A percentile compares a stretch with the other conserved stretches of the same genome.
Evolutionary conservation across 2,797 vertebrate genomes (phyloP).

Genomic region (Brachyalestes nurse): DNA sequence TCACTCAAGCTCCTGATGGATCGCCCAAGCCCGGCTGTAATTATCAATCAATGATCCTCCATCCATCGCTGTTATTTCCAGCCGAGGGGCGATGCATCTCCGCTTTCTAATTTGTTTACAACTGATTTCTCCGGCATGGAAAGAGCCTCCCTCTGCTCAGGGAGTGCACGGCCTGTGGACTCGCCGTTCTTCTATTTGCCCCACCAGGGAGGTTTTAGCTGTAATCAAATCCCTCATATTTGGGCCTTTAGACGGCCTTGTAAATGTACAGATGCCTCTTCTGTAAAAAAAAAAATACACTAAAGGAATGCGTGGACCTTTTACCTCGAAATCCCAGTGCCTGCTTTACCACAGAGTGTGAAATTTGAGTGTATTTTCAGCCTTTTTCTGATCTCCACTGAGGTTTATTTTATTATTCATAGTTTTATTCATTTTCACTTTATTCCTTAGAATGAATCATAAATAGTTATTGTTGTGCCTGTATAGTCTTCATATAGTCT

Average conservation of each 20-base stretch:
- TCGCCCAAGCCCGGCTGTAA: conserved; percentile 41
- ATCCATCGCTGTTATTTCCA: conserved; percentile 49
- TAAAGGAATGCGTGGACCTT: too few species aligned
- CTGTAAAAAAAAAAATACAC: too few species aligned
- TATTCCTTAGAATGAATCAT: too few species aligned
- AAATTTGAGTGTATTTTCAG: too few species aligned
- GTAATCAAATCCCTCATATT: not conserved
- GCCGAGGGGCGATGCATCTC: conserved; percentile 18
- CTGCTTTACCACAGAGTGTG: too few species aligned
- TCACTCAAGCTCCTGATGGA: conserved; percentile 39
- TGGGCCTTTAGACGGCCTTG: not conserved
- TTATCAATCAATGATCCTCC: conserved; percentile 53
- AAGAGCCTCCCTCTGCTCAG: conserved; percentile 3
- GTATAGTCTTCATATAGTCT: too few species aligned
- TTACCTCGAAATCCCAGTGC: too few species aligned
- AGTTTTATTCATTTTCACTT: too few species aligned
- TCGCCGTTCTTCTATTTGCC: not conserved
- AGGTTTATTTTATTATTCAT: too few species aligned
- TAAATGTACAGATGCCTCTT: not conserved
- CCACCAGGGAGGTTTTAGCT: not conserved
- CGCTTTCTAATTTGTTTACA: conserved; percentile 54
- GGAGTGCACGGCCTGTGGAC: not conserved
- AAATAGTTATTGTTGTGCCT: too few species aligned
- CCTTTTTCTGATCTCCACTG: too few species aligned
- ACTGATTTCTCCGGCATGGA: conserved; percentile 25